These are phyloP conservation scores for Motacilla alba DNA, from an alignment of 2,113 vertebrate genomes.

Conservation along the genomic window DNA sequence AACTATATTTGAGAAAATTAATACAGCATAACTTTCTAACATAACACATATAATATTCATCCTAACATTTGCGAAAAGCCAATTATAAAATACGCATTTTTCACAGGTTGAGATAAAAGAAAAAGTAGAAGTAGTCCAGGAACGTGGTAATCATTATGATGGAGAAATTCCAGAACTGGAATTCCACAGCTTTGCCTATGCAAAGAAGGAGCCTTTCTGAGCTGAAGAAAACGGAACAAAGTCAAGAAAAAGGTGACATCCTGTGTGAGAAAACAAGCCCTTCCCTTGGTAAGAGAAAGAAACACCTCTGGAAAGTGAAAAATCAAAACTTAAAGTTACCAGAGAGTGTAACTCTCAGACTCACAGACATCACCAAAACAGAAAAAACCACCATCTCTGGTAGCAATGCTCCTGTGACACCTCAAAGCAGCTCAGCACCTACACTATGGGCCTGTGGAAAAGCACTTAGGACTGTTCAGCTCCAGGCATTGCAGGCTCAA, in stretches of 20 bases:
- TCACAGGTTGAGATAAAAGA: background rate
- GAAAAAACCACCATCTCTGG: background rate
- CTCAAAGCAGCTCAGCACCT: background rate
- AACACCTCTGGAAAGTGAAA: background rate
- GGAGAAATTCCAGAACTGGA: slow-evolving; percentile 37
- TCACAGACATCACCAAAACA: background rate
- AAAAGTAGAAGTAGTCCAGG: background rate
- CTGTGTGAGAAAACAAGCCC: background rate
- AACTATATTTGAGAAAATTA: too few species aligned
- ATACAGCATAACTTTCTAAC: too few species aligned
- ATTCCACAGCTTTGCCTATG: background rate
- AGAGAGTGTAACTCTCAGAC: background rate
- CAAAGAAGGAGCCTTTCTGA: background rate
- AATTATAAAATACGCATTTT: too few species aligned
- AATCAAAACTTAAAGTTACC: background rate
- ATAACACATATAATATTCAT: too few species aligned
- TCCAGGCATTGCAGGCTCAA: rapidly evolving
- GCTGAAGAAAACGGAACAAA: background rate
- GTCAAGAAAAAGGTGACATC: background rate
- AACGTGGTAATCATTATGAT: background rate
- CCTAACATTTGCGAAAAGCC: too few species aligned
- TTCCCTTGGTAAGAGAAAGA: background rate
- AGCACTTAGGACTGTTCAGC: rapidly evolving
- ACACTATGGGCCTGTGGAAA: rapidly evolving
- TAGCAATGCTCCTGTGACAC: rapidly evolving